These are phyloP conservation scores for Sepiola atlantica DNA, from an alignment of 2,888 invertebrate genomes.

Conservation along the genomic window DNA sequence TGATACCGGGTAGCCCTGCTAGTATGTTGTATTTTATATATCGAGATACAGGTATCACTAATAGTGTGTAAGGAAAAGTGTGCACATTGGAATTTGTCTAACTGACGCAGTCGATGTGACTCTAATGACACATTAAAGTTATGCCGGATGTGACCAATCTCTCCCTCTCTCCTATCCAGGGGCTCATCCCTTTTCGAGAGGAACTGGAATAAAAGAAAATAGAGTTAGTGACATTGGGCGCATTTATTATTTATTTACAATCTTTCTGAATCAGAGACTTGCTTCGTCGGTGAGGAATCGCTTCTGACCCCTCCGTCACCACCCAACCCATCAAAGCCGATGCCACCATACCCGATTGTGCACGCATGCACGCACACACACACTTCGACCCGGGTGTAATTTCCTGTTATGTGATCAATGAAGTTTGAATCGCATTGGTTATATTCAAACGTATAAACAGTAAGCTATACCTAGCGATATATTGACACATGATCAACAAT, in stretches of 20 bases:
- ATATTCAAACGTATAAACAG: neutral
- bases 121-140: neutral
- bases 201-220: neutral
- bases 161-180: too few relatives aligned
- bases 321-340: neutral
- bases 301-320: too few relatives aligned
- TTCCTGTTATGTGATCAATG: neutral
- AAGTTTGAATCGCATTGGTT: neutral
- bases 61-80: too few relatives aligned
- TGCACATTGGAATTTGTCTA: neutral
- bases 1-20: too few relatives aligned
- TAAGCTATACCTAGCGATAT: neutral
- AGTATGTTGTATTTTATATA: too few relatives aligned
- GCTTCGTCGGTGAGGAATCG: neutral
- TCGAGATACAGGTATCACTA: too few relatives aligned
- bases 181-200: too few relatives aligned
- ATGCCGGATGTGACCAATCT: neutral
- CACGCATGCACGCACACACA: too few relatives aligned
- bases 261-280: slow-evolving; percentile 12
- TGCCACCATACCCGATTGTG: neutral
- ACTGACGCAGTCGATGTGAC: neutral
- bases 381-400: neutral
- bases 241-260: slow-evolving; percentile 6
- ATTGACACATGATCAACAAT: neutral
- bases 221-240: neutral